Percentiles rank a stretch among this genome's conserved stretches.
These are phyloP conservation scores for Chitala chitala DNA, from an alignment of 2,113 vertebrate species.

Conservation along the genomic window DNA sequence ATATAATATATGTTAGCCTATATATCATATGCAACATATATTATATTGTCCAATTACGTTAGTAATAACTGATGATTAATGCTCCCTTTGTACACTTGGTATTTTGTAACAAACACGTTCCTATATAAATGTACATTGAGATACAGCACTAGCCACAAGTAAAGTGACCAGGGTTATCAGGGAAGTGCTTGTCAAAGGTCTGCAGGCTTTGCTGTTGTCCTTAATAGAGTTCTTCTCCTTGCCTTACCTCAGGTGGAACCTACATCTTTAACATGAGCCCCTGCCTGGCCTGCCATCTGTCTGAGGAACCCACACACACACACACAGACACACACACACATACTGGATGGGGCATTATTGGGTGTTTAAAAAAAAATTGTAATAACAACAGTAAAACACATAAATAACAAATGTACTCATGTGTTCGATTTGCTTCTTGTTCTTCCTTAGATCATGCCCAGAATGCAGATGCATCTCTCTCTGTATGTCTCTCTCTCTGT, in stretches of 20 bases:
- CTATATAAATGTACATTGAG: background rate
- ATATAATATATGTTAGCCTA: no score
- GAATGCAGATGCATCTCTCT: no score
- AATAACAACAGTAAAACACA: no score
- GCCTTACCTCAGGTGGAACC: slow-evolving; percentile 33
- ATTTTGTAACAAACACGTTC: background rate
- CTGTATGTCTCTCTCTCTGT: no score
- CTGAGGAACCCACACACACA: slow-evolving; percentile 53
- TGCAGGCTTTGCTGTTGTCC: slow-evolving; percentile 1
- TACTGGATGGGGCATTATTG: slow-evolving; percentile 13
- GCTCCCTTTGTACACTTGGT: background rate
- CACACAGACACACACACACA: slow-evolving; percentile 39
- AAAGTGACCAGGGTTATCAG: background rate
- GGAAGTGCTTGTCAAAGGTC: background rate
- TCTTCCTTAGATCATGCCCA: no score
- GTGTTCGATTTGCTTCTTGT: no score
- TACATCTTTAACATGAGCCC: slow-evolving; percentile 50
- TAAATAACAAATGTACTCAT: no score
- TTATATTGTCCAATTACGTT: no score
- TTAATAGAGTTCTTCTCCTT: slow-evolving; percentile 52
- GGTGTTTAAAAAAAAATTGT: background rate
- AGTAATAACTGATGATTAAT: background rate
- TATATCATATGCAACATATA: no score
- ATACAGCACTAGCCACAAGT: background rate
- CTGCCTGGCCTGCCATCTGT: slow-evolving; percentile 53